Base-by-base conservation (phyloP, 2,113 vertebrate genomes). In the Aphyosemion australe region DNA sequence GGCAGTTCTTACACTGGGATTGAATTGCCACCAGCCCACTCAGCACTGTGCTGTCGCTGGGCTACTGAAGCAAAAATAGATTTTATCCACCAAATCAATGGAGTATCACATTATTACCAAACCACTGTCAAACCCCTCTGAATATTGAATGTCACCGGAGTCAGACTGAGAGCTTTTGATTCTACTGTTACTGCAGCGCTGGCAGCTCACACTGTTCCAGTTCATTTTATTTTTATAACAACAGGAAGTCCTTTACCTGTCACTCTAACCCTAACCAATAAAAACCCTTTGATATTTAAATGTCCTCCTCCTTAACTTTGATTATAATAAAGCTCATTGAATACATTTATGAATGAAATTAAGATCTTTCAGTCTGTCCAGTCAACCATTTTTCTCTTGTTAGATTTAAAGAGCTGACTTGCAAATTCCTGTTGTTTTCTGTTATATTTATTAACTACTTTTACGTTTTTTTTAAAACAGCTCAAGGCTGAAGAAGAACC, bases 41-140 rank as follows among this genome's bases (percentile, higher is more conserved):
- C 75, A 81, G 79, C 79, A 78, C 58, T 66, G 53, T 76, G 42
- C 69, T 65, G 42, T 47, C 55, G 67, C 60, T 54, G 5, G 48
- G 61, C 71, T 56, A 32, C 59, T 63, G 2, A 61, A 26, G 61
- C n/a, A 2, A 60, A 79, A 84, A 87, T 75, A 73, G 79, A 77
- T 84, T 79, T 61, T 56, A 52, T 81, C 67, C 70, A 12, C 18
- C 26, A 52, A 49, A 83, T 87, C 84, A 78, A 78, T 86, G 78
- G 62, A 74, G 72, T 74, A 78, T 87, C 79, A 74, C 57, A 72
- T 80, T 85, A 70, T 70, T 69, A 70, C 71, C 71, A 79, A 84
- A 63, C 54, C 66, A 21, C 62, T 81, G 57, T 72, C 52, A 84
- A 70, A 74, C 60, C 75, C 54, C 26, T 42, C 31, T 55, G 72